Evolutionary conservation across 2,113 vertebrate genomes (phyloP).

Genomic region (Megaleporinus macrocephalus): DNA sequence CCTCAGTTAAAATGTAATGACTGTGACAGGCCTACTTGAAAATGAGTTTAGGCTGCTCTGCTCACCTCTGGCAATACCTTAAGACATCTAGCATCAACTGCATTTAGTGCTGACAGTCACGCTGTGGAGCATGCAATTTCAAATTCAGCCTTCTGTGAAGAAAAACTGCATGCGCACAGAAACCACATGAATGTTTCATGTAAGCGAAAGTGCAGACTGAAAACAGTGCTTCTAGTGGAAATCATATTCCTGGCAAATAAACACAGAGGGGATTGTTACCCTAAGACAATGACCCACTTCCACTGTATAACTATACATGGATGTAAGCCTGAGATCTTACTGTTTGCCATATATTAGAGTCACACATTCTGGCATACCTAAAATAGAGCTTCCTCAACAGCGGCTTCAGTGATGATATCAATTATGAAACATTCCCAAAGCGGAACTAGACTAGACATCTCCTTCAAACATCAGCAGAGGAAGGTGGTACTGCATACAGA

Average conservation of each 20-base stretch:
- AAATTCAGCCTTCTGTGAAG: conserved; percentile 9
- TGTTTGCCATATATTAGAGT: not conserved
- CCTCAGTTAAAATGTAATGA: too few relatives aligned
- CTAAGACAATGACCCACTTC: not conserved
- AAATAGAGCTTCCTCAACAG: conserved; percentile 14
- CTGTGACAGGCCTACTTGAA: too few relatives aligned
- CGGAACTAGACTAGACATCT: conserved; percentile 1
- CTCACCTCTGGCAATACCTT: not conserved
- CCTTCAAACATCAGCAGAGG: not conserved
- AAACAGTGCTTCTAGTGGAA: conserved; percentile 6
- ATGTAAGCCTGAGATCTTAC: not conserved
- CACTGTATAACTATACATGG: not conserved
- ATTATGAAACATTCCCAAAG: conserved; percentile 8
- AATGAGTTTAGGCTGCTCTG: too few relatives aligned
- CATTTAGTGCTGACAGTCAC: not conserved
- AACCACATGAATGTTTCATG: conserved; percentile 26
- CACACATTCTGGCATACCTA: not conserved
- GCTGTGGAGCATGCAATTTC: not conserved
- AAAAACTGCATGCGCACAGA: conserved; percentile 11
- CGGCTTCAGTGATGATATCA: not conserved
- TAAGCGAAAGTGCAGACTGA: not conserved
- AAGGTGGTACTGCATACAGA: conserved; percentile 1
- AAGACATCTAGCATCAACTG: not conserved
- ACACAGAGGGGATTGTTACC: not conserved
- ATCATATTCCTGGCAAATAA: not conserved